Evolutionary conservation across 2,888 invertebrate genomes (phyloP).

Genomic region (Autographa gamma): DNA sequence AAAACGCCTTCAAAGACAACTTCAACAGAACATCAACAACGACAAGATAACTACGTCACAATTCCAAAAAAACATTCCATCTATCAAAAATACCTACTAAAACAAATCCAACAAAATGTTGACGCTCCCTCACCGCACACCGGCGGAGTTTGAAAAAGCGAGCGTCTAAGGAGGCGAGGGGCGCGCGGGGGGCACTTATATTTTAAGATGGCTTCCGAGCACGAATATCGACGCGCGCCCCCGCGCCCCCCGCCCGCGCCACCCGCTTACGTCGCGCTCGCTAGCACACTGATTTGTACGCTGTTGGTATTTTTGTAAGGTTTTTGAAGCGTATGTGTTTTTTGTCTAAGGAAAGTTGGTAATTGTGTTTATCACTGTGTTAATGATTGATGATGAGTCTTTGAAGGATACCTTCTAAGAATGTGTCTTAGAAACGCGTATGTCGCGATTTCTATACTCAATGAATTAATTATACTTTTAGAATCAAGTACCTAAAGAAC

Average conservation of each 20-base stretch:
- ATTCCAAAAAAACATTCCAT: too few relatives aligned
- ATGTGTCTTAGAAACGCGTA: too few relatives aligned
- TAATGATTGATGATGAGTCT: too few relatives aligned
- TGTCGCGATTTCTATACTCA: too few relatives aligned
- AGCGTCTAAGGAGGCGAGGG: constrained; percentile 83
- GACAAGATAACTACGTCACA: too few relatives aligned
- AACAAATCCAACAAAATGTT: constrained; percentile 70
- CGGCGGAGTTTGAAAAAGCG: constrained; percentile 83
- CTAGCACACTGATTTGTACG: constrained; percentile 67
- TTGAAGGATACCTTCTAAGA: too few relatives aligned
- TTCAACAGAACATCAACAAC: too few relatives aligned
- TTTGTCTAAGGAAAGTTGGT: not conserved
- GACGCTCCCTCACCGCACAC: constrained; percentile 63
- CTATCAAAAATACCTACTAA: not conserved
- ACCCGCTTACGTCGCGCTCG: constrained; percentile 68
- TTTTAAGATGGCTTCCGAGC: constrained; percentile 88
- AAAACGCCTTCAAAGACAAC: too few relatives aligned
- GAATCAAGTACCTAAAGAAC: too few relatives aligned
- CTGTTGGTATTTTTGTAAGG: constrained; percentile 33
- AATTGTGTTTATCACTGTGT: not conserved
- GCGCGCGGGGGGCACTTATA: constrained; percentile 77
- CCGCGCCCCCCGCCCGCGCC: constrained; percentile 68
- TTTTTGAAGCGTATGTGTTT: not conserved
- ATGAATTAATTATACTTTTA: too few relatives aligned
- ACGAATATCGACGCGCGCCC: constrained; percentile 84